Base-by-base conservation (phyloP, 2,888 invertebrate genomes). In the Drosophila paracracens region DNA sequence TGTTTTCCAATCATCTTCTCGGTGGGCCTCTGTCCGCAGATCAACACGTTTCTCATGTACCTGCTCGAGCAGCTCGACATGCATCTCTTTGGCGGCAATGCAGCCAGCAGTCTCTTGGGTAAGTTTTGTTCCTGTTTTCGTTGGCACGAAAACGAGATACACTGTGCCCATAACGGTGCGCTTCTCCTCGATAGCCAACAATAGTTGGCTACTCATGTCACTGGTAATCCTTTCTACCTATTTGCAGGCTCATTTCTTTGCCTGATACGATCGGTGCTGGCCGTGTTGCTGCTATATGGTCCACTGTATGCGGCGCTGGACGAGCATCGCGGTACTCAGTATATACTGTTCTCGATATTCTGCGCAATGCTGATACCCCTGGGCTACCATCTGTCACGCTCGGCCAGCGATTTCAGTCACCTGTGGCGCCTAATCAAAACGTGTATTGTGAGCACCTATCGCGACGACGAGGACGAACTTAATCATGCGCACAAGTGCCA, bases 1-100 rank as follows among this genome's bases (percentile, higher is more conserved):
- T 96, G 97, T 92, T 98, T 99, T 93, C 99, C 99, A 1, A 91
- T 99, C 56, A 95, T 98, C 35, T 99, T 99, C 93, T 99, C 98
- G 53, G 94, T 99, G 75, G 99, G 99, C 1, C 94, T 99, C 53
- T 97, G 99, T 91, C 99, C 99, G 5, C 99, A 97, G 94, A 97
- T 99, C 63, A 99, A 99, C 92, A 99, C 99, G 1, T 99, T 99
- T 92, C 93, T 96, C 11, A 98, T 99, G 97, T 99, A 99, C 93
- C 94, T 98, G n/a, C 94, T 99, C 82, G 99, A 99, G 93, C 99
- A 99, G 94, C 95, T 95, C 90, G 99, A 96, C 93, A 98, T 97
- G 96, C 97, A 97, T 90, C 92, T 97, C 2, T 98, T 98, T 90
- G 98, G 98, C 2, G 98, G 98, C 0, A 98, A 97, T 90, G 98